Evolutionary conservation across 2,888 invertebrate species (phyloP), one percentile per base, ranked within the genome.

Genomic region (Epistrophella euchroma): DNA sequence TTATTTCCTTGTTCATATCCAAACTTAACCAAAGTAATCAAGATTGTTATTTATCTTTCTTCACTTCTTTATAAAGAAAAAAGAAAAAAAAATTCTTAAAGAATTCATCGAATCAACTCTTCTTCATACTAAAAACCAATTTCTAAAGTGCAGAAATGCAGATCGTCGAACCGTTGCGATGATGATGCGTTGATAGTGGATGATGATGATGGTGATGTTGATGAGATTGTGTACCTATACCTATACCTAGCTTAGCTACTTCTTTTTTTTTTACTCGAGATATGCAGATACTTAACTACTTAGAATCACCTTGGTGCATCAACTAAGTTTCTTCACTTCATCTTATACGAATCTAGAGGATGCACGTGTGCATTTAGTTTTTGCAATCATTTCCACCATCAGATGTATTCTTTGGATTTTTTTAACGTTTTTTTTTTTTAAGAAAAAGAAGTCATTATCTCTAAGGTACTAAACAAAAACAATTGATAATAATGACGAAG

Each of bases 131-230:
- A 56, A 82, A 82, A 82, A 45, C 58, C 72, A 77, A 77, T 77
- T 77, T 82, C 62, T 72, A 43, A 66, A 71, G 66, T 77, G 64
- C 62, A 82, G 50, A 66, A 72, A 72, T 77, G 58, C 64, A 82
- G 77, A 82, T 58, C 71, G 43, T 58, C 72, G 66, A 82, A 82
- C 77, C 72, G 82, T 82, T 82, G 76, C 45, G 62, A 68, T 35
- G 62, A 68, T 35, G 62, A 68, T 50, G 66, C 22, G 66, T 50
- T 68, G 47, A 45, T 64, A 17, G 25, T 35, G 32, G 40, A n/a
- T 10, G 58, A 37, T 37, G 37, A 17, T 47, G 47, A 35, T 15
- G 40, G 22, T 37, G 19, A 17, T 56, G 60, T 5, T 47, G 56
- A 72, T 73, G 47, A 73, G 64, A 58, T 79, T 22, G 4, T 62